Conservation (phyloP, 2,888 invertebrate species). For the Abrostola triplasia region DNA sequence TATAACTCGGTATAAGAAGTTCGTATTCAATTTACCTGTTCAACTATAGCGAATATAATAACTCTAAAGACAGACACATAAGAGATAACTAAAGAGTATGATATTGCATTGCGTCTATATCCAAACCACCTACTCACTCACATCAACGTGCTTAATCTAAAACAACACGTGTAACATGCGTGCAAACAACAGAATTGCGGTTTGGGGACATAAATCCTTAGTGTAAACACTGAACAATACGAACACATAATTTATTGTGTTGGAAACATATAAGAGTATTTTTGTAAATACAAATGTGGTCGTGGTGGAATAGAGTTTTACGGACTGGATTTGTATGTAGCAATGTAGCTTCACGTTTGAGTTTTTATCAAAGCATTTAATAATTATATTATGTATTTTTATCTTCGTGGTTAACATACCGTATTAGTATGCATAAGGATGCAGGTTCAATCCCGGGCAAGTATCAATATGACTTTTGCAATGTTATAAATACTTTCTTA, state of each 20-base stretch:
- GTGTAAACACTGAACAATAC: conserved; percentile 41
- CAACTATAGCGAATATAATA: not conserved
- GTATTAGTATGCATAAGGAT: too few relatives aligned
- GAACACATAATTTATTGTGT: conserved; percentile 38
- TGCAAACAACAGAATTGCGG: conserved; percentile 52
- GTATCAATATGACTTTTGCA: too few relatives aligned
- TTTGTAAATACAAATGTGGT: conserved; percentile 11
- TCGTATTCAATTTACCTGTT: too few relatives aligned
- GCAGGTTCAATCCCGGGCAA: too few relatives aligned
- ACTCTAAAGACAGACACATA: not conserved
- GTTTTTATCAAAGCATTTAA: too few relatives aligned
- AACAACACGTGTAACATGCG: conserved; percentile 45
- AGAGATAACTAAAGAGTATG: not conserved
- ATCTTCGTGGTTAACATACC: too few relatives aligned
- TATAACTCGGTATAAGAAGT: too few relatives aligned
- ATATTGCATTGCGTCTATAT: conserved; percentile 29
- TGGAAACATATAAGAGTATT: conserved; percentile 7
- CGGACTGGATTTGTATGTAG: too few relatives aligned
- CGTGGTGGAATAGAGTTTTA: too few relatives aligned
- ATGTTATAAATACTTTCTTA: too few relatives aligned
- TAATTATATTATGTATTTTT: too few relatives aligned
- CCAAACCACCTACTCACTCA: conserved; percentile 22
- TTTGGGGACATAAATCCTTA: conserved; percentile 50
- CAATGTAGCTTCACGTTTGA: too few relatives aligned
- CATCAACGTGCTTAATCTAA: conserved; percentile 52